These are phyloP conservation scores for Hiodon alosoides DNA, from an alignment of 2,113 vertebrate genomes.

Conservation along the genomic window DNA sequence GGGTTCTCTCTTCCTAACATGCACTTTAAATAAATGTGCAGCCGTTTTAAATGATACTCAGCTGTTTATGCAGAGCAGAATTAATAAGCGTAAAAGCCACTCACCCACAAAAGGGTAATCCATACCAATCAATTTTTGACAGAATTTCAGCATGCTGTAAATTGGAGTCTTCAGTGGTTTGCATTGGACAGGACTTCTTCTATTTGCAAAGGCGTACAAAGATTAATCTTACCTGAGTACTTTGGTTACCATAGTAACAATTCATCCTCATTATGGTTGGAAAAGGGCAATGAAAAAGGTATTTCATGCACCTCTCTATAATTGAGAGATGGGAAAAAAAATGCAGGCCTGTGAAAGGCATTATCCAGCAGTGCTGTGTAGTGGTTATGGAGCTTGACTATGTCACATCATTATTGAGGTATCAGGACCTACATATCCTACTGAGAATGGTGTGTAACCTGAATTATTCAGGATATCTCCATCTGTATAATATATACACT, in stretches of 20 bases:
- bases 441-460: no score
- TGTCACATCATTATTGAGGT: no score
- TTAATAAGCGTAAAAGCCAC: constrained; percentile 22
- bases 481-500: no score
- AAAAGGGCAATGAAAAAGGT: constrained; percentile 35
- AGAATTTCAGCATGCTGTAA: constrained; percentile 3
- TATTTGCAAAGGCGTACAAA: constrained; percentile 31
- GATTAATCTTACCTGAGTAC: constrained; percentile 39
- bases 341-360: background rate
- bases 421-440: no score
- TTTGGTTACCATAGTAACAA: constrained; percentile 46
- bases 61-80: constrained; percentile 32
- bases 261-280: constrained; percentile 36
- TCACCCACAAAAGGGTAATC: constrained; percentile 10
- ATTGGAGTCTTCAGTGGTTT: constrained; percentile 18
- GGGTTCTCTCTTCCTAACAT: constrained; percentile 9
- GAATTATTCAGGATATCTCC: no score
- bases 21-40: constrained; percentile 20
- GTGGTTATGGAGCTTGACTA: no score
- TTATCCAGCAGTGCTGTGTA: background rate
- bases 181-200: constrained; percentile 17
- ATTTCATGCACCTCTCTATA: constrained; percentile 24
- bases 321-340: constrained; percentile 15
- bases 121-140: constrained; percentile 12
- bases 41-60: constrained; percentile 14